Evolutionary conservation across 2,113 vertebrate species (phyloP).

Genomic region (Fregetta grallaria): DNA sequence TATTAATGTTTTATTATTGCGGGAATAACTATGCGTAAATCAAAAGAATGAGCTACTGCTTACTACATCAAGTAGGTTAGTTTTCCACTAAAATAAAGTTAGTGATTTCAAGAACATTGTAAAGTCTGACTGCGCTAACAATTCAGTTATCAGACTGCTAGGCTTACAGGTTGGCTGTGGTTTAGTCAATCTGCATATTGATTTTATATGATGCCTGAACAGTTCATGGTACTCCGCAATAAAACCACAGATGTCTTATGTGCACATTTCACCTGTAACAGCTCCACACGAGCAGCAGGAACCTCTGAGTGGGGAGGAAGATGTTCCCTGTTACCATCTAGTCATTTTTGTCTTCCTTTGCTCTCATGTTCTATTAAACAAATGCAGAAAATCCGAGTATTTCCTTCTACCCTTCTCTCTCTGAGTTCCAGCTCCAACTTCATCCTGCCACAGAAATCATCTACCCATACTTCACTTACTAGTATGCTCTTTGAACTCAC

Average conservation of each 20-base stretch:
- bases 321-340: not conserved
- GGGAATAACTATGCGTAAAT: not conserved
- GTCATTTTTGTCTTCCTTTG: not conserved
- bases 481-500: not conserved
- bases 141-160: not conserved
- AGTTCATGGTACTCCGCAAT: not conserved
- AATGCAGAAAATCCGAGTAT: not conserved
- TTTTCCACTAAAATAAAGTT: not conserved
- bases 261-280: not conserved
- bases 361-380: not conserved
- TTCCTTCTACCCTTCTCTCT: not conserved
- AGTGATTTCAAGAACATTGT: not conserved
- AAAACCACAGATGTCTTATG: not conserved
- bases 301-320: not conserved
- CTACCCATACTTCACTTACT: not conserved
- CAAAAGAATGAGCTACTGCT: not conserved
- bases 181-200: not conserved
- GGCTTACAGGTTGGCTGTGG: not conserved
- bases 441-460: not conserved
- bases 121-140: not conserved
- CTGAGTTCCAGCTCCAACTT: not conserved
- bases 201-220: not conserved
- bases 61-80: not conserved
- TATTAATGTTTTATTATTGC: slow-evolving; percentile 17
- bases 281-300: not conserved